phyloP scores from a whole-genome alignment of 1,140 invertebrate genomes.

The Choristoneura fumiferana region DNA sequence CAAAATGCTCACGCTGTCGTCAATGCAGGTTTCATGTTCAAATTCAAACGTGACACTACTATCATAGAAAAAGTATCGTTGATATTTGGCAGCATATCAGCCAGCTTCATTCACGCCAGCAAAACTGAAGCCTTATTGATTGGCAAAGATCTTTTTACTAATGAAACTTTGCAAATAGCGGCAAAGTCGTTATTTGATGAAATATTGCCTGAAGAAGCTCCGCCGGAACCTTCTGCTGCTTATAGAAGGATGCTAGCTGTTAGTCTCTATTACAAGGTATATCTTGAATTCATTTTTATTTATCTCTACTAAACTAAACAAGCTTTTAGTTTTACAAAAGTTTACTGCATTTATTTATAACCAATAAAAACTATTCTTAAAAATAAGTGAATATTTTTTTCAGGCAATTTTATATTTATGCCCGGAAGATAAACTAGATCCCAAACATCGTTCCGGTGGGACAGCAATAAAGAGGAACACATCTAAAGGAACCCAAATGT shows the following conservation, averaged over 20 bases:
- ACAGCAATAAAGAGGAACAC: constrained; percentile 77
- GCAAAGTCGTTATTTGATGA: constrained; percentile 80
- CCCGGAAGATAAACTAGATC: constrained; percentile 66
- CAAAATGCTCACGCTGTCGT: constrained; percentile 88
- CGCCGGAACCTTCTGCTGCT: constrained; percentile 81
- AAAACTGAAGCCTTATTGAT: constrained; percentile 82
- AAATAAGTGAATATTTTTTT: too few species aligned
- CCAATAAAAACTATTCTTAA: too few species aligned
- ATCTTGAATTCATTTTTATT: constrained; percentile 9
- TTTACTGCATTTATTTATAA: too few species aligned
- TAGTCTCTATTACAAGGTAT: constrained; percentile 86
- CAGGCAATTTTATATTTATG: constrained; percentile 78
- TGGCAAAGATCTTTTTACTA: constrained; percentile 77
- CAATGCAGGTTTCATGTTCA: constrained; percentile 85
- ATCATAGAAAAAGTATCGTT: constrained; percentile 74
- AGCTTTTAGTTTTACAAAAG: too few species aligned
- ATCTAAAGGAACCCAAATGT: constrained; percentile 84
- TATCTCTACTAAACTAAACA: too few species aligned
- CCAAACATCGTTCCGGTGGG: constrained; percentile 75
- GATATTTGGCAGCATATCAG: constrained; percentile 83
- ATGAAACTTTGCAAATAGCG: constrained; percentile 77
- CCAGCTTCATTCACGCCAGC: constrained; percentile 83
- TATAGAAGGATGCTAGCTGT: constrained; percentile 83
- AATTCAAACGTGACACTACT: constrained; percentile 73
- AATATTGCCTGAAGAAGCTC: constrained; percentile 80